These are phyloP conservation scores for Alca torda DNA, from an alignment of 2,797 vertebrate species.

Conservation along the genomic window DNA sequence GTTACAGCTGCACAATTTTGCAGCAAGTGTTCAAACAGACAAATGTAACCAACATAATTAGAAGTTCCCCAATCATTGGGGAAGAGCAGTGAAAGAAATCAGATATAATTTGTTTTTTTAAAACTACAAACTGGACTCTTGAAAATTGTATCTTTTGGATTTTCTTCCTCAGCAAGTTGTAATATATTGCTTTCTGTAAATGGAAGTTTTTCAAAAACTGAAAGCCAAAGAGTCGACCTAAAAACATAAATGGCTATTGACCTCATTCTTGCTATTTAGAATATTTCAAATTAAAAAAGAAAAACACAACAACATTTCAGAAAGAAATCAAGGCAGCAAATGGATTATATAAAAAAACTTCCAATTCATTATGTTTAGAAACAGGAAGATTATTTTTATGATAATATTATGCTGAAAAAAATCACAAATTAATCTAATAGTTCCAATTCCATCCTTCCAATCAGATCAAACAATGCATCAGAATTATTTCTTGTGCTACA, in stretches of 20 bases:
- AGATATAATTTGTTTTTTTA: neutral
- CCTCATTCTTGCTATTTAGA: neutral
- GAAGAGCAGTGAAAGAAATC: neutral
- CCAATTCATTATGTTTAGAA: neutral
- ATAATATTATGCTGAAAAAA: neutral
- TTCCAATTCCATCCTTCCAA: neutral
- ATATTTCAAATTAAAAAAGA: neutral
- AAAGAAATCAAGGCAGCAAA: neutral
- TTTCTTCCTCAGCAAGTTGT: neutral
- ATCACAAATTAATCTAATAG: neutral
- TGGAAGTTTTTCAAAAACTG: fast-evolving
- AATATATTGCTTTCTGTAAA: neutral
- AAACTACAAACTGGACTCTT: neutral
- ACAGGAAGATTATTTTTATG: neutral
- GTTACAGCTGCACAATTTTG: neutral
- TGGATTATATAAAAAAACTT: neutral
- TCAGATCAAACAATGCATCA: neutral
- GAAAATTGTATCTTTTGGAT: neutral
- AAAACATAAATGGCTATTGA: neutral
- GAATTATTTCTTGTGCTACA: neutral
- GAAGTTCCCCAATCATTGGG: neutral
- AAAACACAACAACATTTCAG: fast-evolving
- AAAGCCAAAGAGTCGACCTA: neutral
- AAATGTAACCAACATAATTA: neutral
- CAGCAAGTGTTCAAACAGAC: neutral